Evolutionary conservation across 1,140 invertebrate genomes (phyloP).

Genomic region (Pristionchus pacificus): DNA sequence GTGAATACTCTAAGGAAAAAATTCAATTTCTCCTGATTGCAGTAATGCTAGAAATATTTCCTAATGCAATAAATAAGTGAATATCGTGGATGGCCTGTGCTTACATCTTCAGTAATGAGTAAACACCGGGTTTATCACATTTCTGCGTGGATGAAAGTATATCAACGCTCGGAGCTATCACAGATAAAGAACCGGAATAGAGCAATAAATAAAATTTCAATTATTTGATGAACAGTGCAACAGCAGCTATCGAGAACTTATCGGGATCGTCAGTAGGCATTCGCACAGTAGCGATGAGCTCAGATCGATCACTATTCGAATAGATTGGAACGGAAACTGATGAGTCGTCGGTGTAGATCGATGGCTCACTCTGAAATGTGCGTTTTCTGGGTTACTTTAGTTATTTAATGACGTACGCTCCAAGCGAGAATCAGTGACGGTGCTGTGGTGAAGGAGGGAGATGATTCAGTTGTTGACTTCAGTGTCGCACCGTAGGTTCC

Average conservation of each 20-base stretch:
- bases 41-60: no score
- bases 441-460: background rate
- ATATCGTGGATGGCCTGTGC: no score
- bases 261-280: conserved; percentile 14
- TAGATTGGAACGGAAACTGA: conserved; percentile 24
- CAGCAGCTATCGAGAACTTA: conserved; percentile 24
- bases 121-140: no score
- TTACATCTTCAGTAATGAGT: no score
- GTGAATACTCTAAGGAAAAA: no score
- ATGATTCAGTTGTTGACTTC: background rate
- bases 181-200: no score
- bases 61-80: no score
- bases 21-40: no score
- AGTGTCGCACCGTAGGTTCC: background rate
- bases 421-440: background rate
- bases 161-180: no score
- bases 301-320: conserved; percentile 1
- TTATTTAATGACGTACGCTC: background rate
- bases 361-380: conserved; percentile 8
- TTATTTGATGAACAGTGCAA: conserved; percentile 28
- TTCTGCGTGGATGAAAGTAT: no score
- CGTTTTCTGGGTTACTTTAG: background rate
- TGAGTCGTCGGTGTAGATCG: background rate
- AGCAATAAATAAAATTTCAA: no score
- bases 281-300: conserved; percentile 16